Percentiles rank a stretch among this genome's conserved stretches.
Evolutionary conservation across 2,888 invertebrate species (phyloP).

Genomic region (Colletes collaris): DNA sequence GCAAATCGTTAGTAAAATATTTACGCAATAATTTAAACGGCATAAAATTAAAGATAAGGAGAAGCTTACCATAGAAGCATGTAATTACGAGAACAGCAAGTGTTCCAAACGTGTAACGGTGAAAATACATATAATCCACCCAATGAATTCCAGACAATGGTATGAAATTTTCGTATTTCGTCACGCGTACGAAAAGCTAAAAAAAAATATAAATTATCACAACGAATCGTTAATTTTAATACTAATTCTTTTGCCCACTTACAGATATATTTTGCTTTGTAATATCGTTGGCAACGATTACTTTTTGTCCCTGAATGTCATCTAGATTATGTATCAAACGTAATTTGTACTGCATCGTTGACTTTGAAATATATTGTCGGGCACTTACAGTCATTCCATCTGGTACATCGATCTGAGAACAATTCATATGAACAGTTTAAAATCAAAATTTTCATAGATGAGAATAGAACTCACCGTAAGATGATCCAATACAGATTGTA

Average conservation of each 20-base stretch:
- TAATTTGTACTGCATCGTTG: slow-evolving; percentile 75
- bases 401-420: slow-evolving; percentile 76
- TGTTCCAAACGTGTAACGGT: slow-evolving; percentile 78
- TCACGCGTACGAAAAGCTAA: slow-evolving; percentile 77
- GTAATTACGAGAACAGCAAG: slow-evolving; percentile 74
- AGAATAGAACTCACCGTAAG: slow-evolving; percentile 82
- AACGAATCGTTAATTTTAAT: background rate
- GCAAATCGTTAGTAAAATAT: background rate
- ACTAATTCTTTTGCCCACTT: slow-evolving; percentile 48
- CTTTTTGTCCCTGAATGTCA: slow-evolving; percentile 79
- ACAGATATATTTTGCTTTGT: slow-evolving; percentile 81
- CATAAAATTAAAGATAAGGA: slow-evolving; percentile 8
- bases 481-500: slow-evolving; percentile 85
- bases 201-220: slow-evolving; percentile 55
- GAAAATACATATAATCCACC: slow-evolving; percentile 78
- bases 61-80: slow-evolving; percentile 77
- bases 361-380: slow-evolving; percentile 70
- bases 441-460: background rate
- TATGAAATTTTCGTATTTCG: slow-evolving; percentile 76
- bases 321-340: slow-evolving; percentile 77
- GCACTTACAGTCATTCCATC: slow-evolving; percentile 77
- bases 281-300: slow-evolving; percentile 77
- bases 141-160: slow-evolving; percentile 78
- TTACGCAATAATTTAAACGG: background rate
- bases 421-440: slow-evolving; percentile 6